Conservation (phyloP, 64 coral and sea anemone genomes). For the Trachythela sp. region DNA sequence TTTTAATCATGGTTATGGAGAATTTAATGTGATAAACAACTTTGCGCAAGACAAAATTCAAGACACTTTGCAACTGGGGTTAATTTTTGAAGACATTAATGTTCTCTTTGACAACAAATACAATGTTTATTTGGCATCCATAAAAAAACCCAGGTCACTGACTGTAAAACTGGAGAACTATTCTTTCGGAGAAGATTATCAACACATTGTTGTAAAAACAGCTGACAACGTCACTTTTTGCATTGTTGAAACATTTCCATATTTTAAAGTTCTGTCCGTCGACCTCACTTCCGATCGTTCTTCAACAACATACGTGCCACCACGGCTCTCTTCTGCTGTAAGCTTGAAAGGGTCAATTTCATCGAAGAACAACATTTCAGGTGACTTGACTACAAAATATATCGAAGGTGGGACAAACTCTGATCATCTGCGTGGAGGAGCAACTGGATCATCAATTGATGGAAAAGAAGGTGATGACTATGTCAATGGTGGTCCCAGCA, state of each 20-base stretch:
- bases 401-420: background rate
- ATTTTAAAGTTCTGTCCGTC: too few species aligned
- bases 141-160: background rate
- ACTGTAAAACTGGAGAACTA: too few species aligned
- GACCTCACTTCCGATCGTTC: too few species aligned
- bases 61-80: conserved; percentile 23
- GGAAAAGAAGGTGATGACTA: conserved; percentile 47
- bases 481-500: conserved; percentile 18
- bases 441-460: conserved; percentile 28
- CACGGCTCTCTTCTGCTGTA: background rate
- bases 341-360: background rate
- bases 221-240: too few species aligned
- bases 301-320: too few species aligned
- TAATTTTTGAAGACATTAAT: conserved; percentile 33
- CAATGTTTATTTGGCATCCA: conserved; percentile 35
- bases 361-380: background rate
- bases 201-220: background rate
- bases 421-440: conserved; percentile 5
- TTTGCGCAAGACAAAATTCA: conserved; percentile 13
- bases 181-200: too few species aligned
- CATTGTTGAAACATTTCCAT: too few species aligned
- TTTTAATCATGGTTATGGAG: conserved; percentile 36
- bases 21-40: conserved; percentile 54
- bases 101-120: conserved; percentile 31
- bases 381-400: background rate